These are phyloP conservation scores for Meiosimyza decipiens DNA, from an alignment of 2,888 invertebrate genomes.

Conservation along the genomic window DNA sequence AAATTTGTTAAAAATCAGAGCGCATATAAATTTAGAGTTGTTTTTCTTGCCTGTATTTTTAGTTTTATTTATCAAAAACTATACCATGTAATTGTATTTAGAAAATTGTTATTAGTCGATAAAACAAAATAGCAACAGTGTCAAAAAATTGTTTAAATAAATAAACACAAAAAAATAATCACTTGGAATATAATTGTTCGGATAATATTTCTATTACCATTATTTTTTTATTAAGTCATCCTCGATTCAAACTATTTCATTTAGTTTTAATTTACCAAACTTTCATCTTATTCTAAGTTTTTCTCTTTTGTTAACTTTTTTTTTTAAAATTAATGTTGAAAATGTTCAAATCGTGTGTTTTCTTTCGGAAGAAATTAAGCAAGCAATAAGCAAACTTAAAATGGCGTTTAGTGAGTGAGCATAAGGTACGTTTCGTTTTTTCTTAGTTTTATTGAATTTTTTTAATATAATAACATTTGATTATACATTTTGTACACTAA, in stretches of 20 bases:
- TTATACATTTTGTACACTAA: conserved; percentile 21
- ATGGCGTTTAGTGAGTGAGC: conserved; percentile 64
- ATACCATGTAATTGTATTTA: conserved; percentile 5
- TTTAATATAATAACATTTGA: conserved; percentile 13
- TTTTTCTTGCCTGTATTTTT: no score
- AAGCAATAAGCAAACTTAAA: conserved; percentile 44
- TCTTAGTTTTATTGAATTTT: conserved; percentile 11
- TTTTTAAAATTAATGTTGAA: not conserved
- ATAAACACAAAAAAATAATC: no score
- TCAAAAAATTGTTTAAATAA: not conserved
- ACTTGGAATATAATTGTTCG: no score
- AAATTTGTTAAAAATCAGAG: conserved; percentile 7
- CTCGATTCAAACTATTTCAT: not conserved
- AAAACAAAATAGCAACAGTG: not conserved
- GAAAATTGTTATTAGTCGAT: conserved; percentile 6
- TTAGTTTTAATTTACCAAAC: not conserved
- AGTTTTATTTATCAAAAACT: not conserved
- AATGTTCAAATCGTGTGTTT: not conserved
- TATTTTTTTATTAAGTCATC: no score
- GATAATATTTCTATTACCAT: no score
- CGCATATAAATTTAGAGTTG: no score
- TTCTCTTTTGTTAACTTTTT: conserved; percentile 2
- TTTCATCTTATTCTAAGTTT: conserved; percentile 4
- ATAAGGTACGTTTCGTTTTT: conserved; percentile 64
- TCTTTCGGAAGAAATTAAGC: no score